Base-by-base conservation (phyloP, 2,888 invertebrate genomes). In the Tipula confusa region DNA sequence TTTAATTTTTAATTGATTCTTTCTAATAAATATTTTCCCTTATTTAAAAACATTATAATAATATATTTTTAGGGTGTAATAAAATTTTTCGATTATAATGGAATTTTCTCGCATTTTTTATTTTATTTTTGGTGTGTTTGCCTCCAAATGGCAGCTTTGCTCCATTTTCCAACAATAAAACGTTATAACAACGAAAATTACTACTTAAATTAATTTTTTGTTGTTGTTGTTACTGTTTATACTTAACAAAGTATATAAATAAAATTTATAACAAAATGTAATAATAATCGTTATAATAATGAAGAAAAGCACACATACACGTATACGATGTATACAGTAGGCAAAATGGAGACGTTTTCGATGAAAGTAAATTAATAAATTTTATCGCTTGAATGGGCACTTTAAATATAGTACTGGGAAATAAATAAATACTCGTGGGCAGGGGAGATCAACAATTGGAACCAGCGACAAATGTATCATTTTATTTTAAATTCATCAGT, bases 21-120 rank as follows among this genome's bases (percentile, higher is more conserved):
- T 64, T 64, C 18, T 24, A 64, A 64, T 24, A 64, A 18, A n/a
- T n/a, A n/a, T n/a, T n/a, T n/a, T n/a, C 24, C 64, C 64, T 7
- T 24, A 64, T 24, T 43, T 43, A 64, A 64, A 64, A 64, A 43
- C n/a, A n/a, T n/a, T n/a, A n/a, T 18, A 48, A 48, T 18, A 48
- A 48, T 48, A 43, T 43, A 64, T 64, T 64, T n/a, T 64, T 18
- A 64, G 64, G 64, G 64, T 64, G 64, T 64, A 64, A 64, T 64
- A 64, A 64, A 64, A 64, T 24, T 64, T 64, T 64, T 64, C 64
- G 64, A 64, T 64, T 64, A 64, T 64, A 64, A 64, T 64, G 64
- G 64, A 64, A 64, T 64, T 64, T 43, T 43, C 43, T 7, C 43
- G 43, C 15, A 15, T 43, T 43, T 15, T 43, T 15, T 33, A 7